phyloP scores from a whole-genome alignment of 2,888 invertebrate genomes.

The Tineola bisselliella region DNA sequence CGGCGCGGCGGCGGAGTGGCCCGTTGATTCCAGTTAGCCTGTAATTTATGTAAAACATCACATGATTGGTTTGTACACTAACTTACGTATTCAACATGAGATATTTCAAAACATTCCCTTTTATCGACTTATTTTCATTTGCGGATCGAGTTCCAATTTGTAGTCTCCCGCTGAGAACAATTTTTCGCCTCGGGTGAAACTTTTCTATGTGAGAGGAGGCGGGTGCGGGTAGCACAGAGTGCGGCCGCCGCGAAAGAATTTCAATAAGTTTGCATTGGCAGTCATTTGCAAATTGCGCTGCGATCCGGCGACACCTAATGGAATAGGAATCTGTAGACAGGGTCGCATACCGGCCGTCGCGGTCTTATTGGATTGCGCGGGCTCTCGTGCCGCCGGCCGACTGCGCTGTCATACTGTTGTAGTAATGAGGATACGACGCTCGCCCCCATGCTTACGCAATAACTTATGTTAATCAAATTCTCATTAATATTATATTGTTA shows the following conservation, averaged over 20 bases:
- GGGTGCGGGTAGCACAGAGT: slow-evolving; percentile 21
- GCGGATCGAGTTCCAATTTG: not conserved
- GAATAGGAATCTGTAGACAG: slow-evolving; percentile 48
- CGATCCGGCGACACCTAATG: slow-evolving; percentile 56
- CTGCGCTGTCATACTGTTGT: not conserved
- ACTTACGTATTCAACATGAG: slow-evolving; percentile 23
- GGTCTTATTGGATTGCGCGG: slow-evolving; percentile 45
- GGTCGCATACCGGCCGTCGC: slow-evolving; percentile 22
- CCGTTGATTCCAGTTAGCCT: slow-evolving; percentile 27
- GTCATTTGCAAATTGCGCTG: slow-evolving; percentile 66
- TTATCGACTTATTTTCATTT: not conserved
- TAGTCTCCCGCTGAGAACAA: not conserved
- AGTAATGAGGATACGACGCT: not conserved
- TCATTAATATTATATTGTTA: too few relatives aligned
- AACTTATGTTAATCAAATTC: too few relatives aligned
- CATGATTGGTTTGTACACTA: slow-evolving; percentile 40
- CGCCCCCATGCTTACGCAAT: not conserved
- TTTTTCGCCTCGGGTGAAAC: not conserved
- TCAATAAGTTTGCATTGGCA: slow-evolving; percentile 59
- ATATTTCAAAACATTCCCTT: not conserved
- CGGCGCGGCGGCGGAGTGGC: slow-evolving; percentile 20
- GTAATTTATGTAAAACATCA: slow-evolving; percentile 62
- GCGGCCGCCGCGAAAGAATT: slow-evolving; percentile 53
- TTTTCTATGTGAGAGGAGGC: not conserved
- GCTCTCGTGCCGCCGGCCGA: not conserved